Evolutionary conservation across 2,113 vertebrate species (phyloP), one percentile per base, ranked within the genome.

Genomic region (Todiramphus saurophagus): DNA sequence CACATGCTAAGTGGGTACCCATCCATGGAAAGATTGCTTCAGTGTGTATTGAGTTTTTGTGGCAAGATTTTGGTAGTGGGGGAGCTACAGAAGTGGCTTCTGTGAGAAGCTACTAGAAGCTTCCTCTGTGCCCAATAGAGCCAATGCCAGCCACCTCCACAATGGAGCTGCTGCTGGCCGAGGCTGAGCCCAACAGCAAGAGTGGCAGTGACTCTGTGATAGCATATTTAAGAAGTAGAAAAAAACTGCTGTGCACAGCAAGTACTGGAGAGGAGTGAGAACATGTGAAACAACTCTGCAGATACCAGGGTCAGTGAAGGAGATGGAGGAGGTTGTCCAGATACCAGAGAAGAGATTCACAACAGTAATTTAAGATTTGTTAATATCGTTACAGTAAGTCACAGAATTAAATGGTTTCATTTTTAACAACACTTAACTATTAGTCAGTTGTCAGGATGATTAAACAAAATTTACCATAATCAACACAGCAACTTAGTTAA

Each of bases 171-270:
- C 50, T 51, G 24, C 13, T 51, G 50, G 50, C 13, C 50, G 27
- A 51, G 50, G 50, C 50, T 51, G 50, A 51, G 50, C 24, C 39
- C 23, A 30, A 24, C n/a, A 48, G 8, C 1, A 6, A 18, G 2
- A 1, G 24, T 31, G 19, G 24, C 16, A n/a, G 19, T 0, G 0
- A 11, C 41, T 28, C 48, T 64, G 28, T 5, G 25, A 63, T 69
- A 81, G 23, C 1, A 35, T 15, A 75, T 44, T 51, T 24, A 35
- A 63, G 23, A 41, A 50, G 9, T 8, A 13, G 16, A 23, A 79
- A 83, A 50, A 68, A 11, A 17, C 50, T 62, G 18, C 23, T 79
- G 37, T 2, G 2, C 13, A 43, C 17, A n/a, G 35, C 44, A 64
- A 46, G 7, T 4, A 2, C 16, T 51, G 14, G 56, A 55, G 21